phyloP scores from a whole-genome alignment of 2,888 invertebrate genomes.

The Pharmacophagus antenor region DNA sequence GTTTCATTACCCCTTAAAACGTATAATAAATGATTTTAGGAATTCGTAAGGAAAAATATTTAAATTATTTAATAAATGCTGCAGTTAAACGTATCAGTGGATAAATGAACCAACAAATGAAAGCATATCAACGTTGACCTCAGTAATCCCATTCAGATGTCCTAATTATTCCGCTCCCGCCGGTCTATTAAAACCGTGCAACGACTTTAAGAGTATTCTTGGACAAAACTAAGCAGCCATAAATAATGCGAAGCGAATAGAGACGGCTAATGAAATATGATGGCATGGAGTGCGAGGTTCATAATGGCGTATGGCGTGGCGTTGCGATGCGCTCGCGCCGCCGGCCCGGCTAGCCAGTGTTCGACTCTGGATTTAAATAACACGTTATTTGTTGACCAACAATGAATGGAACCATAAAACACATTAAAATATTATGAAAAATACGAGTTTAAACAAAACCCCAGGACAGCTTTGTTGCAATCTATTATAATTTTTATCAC shows the following conservation, averaged over 20 bases:
- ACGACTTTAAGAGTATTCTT: conserved; percentile 61
- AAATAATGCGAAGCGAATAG: conserved; percentile 68
- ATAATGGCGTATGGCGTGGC: conserved; percentile 58
- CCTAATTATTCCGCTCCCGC: conserved; percentile 56
- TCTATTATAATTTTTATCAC: background rate
- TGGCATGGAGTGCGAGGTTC: conserved; percentile 51
- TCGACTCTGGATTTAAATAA: conserved; percentile 5
- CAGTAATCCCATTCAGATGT: conserved; percentile 62
- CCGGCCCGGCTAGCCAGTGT: conserved; percentile 10
- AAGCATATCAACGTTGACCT: conserved; percentile 2
- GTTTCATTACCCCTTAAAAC: too few species aligned
- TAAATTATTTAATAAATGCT: background rate
- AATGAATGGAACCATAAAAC: conserved; percentile 28
- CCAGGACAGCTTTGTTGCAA: conserved; percentile 3
- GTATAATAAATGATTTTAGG: too few species aligned
- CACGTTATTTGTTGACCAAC: conserved; percentile 16
- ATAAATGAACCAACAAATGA: background rate
- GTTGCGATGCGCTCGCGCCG: conserved; percentile 36
- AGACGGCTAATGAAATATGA: conserved; percentile 75
- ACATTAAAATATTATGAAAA: conserved; percentile 19
- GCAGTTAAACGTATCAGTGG: background rate
- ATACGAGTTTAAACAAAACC: background rate
- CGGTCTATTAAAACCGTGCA: conserved; percentile 51
- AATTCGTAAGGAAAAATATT: too few species aligned
- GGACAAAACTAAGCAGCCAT: conserved; percentile 67